phyloP scores from a whole-genome alignment of 2,113 vertebrate species.

The Syrmaticus mikado region DNA sequence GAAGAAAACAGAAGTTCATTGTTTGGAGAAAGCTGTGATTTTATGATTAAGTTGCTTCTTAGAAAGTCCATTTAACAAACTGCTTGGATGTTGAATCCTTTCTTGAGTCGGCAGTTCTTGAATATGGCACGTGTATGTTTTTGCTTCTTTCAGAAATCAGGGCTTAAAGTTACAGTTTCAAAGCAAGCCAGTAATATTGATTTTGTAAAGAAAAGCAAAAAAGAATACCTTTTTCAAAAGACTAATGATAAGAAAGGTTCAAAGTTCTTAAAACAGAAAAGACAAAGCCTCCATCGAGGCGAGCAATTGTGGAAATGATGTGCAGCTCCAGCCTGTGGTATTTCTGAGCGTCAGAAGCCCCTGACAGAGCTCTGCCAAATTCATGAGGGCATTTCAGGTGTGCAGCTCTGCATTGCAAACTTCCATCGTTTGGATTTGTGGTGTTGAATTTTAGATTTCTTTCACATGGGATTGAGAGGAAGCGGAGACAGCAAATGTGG shows the following conservation, averaged over 20 bases:
- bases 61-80: not conserved
- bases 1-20: not conserved
- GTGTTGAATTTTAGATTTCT: slow-evolving; percentile 13
- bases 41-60: not conserved
- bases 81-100: not conserved
- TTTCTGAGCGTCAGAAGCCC: not conserved
- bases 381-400: accelerated
- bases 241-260: not conserved
- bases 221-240: not conserved
- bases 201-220: not conserved
- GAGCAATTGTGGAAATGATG: not conserved
- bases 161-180: not conserved
- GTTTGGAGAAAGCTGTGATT: not conserved
- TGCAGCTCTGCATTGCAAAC: not conserved
- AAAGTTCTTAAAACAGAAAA: not conserved
- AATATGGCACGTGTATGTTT: too few relatives aligned
- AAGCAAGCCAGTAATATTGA: not conserved
- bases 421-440: not conserved
- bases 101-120: not conserved
- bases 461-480: not conserved
- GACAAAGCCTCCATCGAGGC: not conserved
- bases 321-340: not conserved
- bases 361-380: not conserved
- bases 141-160: not conserved
- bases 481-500: not conserved